phyloP scores from a whole-genome alignment of 1,140 invertebrate genomes.

The Platyscapa corneri region DNA sequence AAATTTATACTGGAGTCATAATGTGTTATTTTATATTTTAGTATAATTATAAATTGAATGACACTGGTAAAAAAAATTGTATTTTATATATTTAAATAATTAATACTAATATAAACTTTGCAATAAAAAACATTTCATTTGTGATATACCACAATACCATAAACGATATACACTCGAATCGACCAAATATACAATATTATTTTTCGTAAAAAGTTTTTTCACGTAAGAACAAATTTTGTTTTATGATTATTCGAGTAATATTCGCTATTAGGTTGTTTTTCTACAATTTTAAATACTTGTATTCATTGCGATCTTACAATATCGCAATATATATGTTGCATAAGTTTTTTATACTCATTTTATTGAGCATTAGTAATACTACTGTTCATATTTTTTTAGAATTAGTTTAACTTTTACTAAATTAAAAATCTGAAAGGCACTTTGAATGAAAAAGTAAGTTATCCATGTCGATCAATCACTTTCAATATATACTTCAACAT shows the following conservation, averaged over 20 bases:
- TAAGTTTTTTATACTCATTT: conserved; percentile 8
- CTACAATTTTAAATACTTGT: background rate
- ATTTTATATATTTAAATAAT: background rate
- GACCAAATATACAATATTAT: conserved; percentile 45
- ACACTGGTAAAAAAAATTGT: background rate
- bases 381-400: too few species aligned
- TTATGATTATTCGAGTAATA: too few species aligned
- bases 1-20: background rate
- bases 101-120: too few species aligned
- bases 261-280: background rate
- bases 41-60: background rate
- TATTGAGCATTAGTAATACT: conserved; percentile 39
- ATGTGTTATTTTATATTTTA: background rate
- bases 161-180: conserved; percentile 37
- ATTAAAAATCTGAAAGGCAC: conserved; percentile 59
- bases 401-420: too few species aligned
- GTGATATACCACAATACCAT: background rate
- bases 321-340: too few species aligned
- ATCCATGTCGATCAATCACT: conserved; percentile 10
- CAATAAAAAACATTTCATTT: background rate
- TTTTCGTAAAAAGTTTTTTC: conserved; percentile 34
- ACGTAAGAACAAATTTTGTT: conserved; percentile 7
- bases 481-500: background rate
- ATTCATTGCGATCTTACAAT: conserved; percentile 25
- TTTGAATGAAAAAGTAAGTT: conserved; percentile 55